These are phyloP conservation scores for Epsilonema sp. DNA, from an alignment of 2,888 invertebrate genomes.

Conservation along the genomic window DNA sequence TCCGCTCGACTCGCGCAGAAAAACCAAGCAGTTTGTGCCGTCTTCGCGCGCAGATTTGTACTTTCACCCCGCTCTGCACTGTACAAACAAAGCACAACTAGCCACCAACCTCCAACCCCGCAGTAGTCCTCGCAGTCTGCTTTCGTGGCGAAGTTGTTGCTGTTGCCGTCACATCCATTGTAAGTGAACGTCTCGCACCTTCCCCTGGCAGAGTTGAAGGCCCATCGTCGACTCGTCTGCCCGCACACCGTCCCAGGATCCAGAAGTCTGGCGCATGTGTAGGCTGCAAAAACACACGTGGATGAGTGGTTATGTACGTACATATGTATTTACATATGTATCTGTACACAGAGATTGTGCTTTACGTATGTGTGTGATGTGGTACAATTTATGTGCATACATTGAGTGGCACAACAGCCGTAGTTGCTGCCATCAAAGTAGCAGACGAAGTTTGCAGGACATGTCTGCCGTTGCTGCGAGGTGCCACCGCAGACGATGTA, in stretches of 20 bases:
- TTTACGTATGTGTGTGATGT: no score
- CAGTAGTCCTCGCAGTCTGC: neutral
- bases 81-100: no score
- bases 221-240: neutral
- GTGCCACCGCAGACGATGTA: neutral
- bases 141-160: neutral
- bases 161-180: neutral
- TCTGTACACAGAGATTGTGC: no score
- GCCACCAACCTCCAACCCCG: neutral
- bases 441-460: neutral
- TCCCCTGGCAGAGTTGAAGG: neutral
- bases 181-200: neutral
- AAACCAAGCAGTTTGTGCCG: no score
- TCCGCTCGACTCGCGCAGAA: no score
- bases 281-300: neutral
- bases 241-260: neutral
- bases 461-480: neutral
- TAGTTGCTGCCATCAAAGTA: neutral
- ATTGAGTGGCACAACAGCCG: neutral
- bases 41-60: no score
- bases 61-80: no score
- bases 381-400: no score
- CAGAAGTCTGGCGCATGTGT: neutral
- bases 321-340: no score
- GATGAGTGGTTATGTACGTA: no score